A percentile compares a stretch with the other conserved stretches of the same genome.
These are phyloP conservation scores for Dysmachus trigonus DNA, from an alignment of 2,888 invertebrate genomes.

Conservation along the genomic window DNA sequence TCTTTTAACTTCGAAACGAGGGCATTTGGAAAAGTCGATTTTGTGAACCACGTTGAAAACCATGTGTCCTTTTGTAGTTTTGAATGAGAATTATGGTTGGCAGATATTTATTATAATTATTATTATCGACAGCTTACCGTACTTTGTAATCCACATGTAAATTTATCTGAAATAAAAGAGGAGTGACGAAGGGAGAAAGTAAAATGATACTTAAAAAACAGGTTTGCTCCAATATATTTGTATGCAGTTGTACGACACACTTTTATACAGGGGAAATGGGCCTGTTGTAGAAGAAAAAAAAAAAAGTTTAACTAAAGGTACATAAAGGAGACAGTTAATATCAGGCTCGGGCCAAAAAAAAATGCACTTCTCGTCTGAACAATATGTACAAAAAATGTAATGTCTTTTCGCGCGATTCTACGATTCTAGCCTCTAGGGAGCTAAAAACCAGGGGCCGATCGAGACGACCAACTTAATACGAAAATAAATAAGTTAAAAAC, in stretches of 20 bases:
- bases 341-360: background rate
- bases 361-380: background rate
- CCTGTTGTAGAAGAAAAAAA: background rate
- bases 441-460: background rate
- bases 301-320: background rate
- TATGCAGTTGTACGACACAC: background rate
- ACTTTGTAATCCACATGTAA: background rate
- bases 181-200: background rate
- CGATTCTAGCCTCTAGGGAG: background rate
- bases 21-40: too few species aligned
- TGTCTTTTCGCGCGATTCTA: background rate
- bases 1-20: too few species aligned
- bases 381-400: background rate
- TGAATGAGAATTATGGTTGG: too few species aligned
- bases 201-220: background rate
- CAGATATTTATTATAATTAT: too few species aligned
- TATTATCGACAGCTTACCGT: background rate
- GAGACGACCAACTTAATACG: background rate
- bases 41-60: too few species aligned
- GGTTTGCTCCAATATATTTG: background rate
- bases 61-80: too few species aligned
- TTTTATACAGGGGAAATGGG: background rate
- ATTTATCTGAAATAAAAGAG: background rate
- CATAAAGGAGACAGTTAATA: background rate
- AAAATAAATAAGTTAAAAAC: slow-evolving; percentile 12